A percentile compares a stretch with the other conserved stretches of the same genome.
Conservation (phyloP, 2,113 vertebrate species). For the Dasyurus viverrinus region DNA sequence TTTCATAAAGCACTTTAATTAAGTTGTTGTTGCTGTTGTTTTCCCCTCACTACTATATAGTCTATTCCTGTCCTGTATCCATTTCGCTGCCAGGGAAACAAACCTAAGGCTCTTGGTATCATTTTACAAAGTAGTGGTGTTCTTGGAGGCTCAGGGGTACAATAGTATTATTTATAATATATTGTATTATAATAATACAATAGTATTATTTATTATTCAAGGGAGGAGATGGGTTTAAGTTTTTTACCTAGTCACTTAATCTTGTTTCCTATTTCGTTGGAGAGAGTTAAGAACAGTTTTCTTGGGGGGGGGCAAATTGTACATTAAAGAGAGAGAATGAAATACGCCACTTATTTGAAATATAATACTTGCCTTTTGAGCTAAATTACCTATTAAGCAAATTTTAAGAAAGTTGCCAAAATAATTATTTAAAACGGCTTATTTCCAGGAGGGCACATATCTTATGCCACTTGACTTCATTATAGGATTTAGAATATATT, state of each 20-base stretch:
- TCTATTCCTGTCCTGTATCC: neutral
- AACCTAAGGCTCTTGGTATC: neutral
- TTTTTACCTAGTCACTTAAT: conserved; percentile 57
- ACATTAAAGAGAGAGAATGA: conserved; percentile 42
- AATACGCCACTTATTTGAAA: conserved; percentile 54
- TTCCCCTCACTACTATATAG: neutral
- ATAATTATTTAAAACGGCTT: conserved; percentile 63
- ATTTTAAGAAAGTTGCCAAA: conserved; percentile 54
- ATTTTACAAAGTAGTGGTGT: conserved; percentile 27
- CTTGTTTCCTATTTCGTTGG: conserved; percentile 56
- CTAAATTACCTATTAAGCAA: conserved; percentile 48
- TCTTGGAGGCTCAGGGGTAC: conserved; percentile 11
- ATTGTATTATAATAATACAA: too few relatives aligned
- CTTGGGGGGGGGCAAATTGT: conserved; percentile 4
- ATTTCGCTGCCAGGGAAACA: conserved; percentile 37
- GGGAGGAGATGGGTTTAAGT: conserved; percentile 48
- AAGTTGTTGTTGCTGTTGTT: neutral
- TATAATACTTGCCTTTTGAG: conserved; percentile 32
- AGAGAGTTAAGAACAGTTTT: conserved; percentile 47
- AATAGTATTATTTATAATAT: conserved; percentile 34
- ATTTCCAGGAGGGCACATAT: conserved; percentile 41
- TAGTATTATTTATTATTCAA: conserved; percentile 36
- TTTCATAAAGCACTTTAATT: conserved; percentile 38
- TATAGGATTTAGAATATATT: conserved; percentile 25
- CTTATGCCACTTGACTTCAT: conserved; percentile 34